Evolutionary conservation across 1,140 invertebrate species (phyloP), one percentile per base, ranked within the genome.

Genomic region (Berghia stephanieae): DNA sequence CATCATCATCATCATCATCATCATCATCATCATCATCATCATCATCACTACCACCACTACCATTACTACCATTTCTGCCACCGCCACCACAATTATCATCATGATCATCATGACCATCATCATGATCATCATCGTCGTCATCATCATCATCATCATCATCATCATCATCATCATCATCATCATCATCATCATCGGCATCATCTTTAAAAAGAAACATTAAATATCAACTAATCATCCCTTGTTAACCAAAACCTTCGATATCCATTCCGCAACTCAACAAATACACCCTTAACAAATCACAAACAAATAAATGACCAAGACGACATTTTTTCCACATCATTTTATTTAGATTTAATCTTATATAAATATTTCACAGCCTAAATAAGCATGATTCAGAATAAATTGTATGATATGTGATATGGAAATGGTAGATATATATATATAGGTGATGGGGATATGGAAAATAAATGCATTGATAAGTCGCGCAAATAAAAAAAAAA

Each of bases 111-210:
- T 52, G 13, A 52, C 24, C 46, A 52, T 52, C 46, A 52, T 52
- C 46, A 52, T 52, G 13, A 52, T 52, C 46, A 52, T 52, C 46
- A 52, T 52, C 46, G 46, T 52, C 46, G 46, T 52, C 46, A 24
- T 52, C 46, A 52, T 52, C 46, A 52, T 52, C 46, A 24, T 52
- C 46, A 52, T 52, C 46, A 52, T 52, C 46, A 52, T 52, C 46
- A 24, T 52, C 46, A 52, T 52, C 46, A 52, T 52, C 46, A 52
- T 52, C 46, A 52, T 52, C 46, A 52, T 52, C 46, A 52, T 52
- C 46, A 52, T 52, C 46, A 24, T 52, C 46, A 24, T 52, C 46
- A 52, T 52, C 46, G 46, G 13, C 46, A 52, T 52, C 46, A 24
- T 52, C 46, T 16, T 52, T 24, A 52, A n/a, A n/a, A n/a, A n/a